Conservation (phyloP, 2,113 vertebrate genomes). For the Gorsachius goisagi region DNA sequence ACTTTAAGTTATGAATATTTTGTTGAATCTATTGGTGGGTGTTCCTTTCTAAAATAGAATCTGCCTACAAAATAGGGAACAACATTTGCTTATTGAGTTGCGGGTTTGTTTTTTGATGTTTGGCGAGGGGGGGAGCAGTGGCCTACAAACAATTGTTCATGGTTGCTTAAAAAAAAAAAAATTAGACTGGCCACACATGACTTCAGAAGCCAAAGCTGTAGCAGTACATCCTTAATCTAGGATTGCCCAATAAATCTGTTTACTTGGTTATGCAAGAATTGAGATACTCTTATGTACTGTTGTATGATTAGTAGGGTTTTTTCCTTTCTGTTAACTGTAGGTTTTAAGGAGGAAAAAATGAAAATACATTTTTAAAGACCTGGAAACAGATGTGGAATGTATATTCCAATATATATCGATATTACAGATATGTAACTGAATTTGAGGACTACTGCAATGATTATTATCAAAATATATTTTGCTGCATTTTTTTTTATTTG, state of each 20-base stretch:
- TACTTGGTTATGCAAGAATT: background rate
- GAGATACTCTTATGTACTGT: fast-evolving
- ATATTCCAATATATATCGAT: background rate
- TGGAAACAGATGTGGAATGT: background rate
- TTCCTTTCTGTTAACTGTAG: background rate
- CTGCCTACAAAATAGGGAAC: background rate
- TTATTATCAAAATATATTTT: background rate
- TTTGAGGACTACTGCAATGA: background rate
- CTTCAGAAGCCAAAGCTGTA: background rate
- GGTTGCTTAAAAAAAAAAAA: background rate
- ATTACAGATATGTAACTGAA: background rate
- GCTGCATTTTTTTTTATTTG: background rate
- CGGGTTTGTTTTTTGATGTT: background rate
- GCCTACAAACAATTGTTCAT: background rate
- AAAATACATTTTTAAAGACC: background rate
- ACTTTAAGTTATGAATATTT: background rate
- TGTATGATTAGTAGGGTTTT: background rate
- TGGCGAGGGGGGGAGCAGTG: background rate
- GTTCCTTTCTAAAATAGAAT: background rate
- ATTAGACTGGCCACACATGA: background rate
- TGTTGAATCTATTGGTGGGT: background rate
- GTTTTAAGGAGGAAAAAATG: background rate
- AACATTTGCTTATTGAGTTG: background rate
- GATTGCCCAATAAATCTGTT: background rate
- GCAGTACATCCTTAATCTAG: background rate